These are phyloP conservation scores for Camponotus fellah DNA, from an alignment of 2,888 invertebrate genomes.

Conservation along the genomic window DNA sequence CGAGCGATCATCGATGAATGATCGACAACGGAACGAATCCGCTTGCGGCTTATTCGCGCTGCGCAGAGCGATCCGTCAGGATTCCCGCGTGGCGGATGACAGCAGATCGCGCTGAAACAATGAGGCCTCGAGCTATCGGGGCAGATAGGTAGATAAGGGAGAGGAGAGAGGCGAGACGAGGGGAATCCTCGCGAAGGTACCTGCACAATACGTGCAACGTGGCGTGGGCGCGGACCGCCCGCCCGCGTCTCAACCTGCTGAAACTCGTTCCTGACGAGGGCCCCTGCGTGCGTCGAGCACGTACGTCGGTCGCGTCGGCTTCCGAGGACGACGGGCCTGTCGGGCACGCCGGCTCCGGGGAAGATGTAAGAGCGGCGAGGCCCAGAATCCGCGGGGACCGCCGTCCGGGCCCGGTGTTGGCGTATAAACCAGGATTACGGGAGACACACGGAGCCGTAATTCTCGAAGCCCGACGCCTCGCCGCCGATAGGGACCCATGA, in stretches of 20 bases:
- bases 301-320: constrained; percentile 67
- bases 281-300: constrained; percentile 63
- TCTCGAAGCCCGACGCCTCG: constrained; percentile 66
- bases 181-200: constrained; percentile 62
- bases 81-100: constrained; percentile 68
- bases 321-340: constrained; percentile 72
- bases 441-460: constrained; percentile 79
- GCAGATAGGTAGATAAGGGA: constrained; percentile 24
- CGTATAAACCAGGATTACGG: constrained; percentile 82
- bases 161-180: constrained; percentile 3
- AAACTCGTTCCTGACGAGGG: constrained; percentile 77
- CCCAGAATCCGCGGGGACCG: constrained; percentile 52
- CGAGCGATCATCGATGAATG: neutral
- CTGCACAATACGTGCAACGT: constrained; percentile 70
- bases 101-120: constrained; percentile 74
- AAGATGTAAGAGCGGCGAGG: constrained; percentile 64
- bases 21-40: constrained; percentile 7
- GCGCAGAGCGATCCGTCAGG: constrained; percentile 60
- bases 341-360: constrained; percentile 56
- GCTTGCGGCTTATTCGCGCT: constrained; percentile 14
- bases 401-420: constrained; percentile 60
- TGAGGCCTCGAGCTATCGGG: constrained; percentile 61
- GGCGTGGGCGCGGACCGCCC: constrained; percentile 78
- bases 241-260: constrained; percentile 78
- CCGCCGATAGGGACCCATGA: constrained; percentile 24